Evolutionary conservation across 2,797 vertebrate genomes (phyloP).

Genomic region (Thunnus albacares): DNA sequence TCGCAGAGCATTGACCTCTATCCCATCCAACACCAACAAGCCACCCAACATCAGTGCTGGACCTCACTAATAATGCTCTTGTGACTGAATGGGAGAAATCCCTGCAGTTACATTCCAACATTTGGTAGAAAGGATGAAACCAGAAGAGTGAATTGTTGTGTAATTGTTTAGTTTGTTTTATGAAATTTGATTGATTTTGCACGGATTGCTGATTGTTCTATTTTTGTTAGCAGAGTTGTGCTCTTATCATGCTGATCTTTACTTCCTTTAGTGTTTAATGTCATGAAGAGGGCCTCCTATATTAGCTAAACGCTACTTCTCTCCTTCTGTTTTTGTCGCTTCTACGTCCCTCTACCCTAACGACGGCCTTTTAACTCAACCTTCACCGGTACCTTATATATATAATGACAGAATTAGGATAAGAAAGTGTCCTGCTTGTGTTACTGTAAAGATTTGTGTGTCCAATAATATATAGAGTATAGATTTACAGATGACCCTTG

Average conservation of each 20-base stretch:
- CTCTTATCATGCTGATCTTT: background rate
- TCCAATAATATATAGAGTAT: constrained; percentile 45
- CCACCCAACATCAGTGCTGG: too few species aligned
- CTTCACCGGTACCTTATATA: background rate
- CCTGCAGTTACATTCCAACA: too few species aligned
- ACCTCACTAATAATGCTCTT: too few species aligned
- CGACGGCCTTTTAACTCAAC: background rate
- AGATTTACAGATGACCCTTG: constrained; percentile 56
- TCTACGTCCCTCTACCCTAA: background rate
- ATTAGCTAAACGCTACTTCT: background rate
- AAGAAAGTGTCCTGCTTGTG: constrained; percentile 20
- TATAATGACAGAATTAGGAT: constrained; percentile 11
- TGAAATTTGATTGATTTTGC: too few species aligned
- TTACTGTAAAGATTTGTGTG: constrained; percentile 41
- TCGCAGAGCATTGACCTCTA: too few species aligned
- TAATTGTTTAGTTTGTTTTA: too few species aligned
- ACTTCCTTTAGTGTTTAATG: background rate
- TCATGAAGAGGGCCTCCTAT: background rate
- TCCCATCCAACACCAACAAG: too few species aligned
- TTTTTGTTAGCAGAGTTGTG: too few species aligned
- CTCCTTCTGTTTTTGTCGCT: background rate
- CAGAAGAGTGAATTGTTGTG: too few species aligned
- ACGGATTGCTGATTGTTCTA: too few species aligned
- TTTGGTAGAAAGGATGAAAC: too few species aligned
- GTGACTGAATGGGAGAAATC: too few species aligned